These are phyloP conservation scores for Acanthaster planci DNA, from an alignment of 35 echinoderm and acorn worm species.

Conservation along the genomic window DNA sequence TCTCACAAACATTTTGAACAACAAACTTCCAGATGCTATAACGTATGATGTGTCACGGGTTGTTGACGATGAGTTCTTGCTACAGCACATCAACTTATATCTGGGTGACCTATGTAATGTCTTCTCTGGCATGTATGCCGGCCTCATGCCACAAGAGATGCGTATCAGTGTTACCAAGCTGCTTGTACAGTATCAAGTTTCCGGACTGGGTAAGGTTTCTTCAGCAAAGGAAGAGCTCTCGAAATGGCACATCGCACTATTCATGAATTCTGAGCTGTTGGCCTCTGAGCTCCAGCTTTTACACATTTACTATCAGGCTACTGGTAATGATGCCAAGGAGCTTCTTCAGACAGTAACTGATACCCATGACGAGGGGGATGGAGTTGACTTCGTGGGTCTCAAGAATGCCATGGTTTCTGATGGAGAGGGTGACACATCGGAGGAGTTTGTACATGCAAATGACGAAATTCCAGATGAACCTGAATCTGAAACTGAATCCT, in stretches of 20 bases:
- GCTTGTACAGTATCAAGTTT: neutral
- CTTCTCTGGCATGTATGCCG: constrained; percentile 1
- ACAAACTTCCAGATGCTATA: neutral
- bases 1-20: neutral
- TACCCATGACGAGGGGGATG: neutral
- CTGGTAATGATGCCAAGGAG: neutral
- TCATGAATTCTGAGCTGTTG: neutral
- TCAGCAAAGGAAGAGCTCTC: neutral
- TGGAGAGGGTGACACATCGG: neutral
- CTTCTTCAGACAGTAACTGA: neutral
- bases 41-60: neutral
- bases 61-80: constrained; percentile 31
- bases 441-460: neutral
- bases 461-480: neutral
- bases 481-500: neutral
- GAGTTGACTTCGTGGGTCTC: too few species aligned
- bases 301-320: constrained; percentile 14
- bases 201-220: neutral
- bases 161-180: constrained; percentile 12
- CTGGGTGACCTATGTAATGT: constrained; percentile 27
- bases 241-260: neutral
- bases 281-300: constrained; percentile 27
- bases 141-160: neutral
- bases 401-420: neutral
- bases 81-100: constrained; percentile 8